Base-by-base conservation (phyloP, 2,888 invertebrate species). In the Metacarcinus magister region DNA sequence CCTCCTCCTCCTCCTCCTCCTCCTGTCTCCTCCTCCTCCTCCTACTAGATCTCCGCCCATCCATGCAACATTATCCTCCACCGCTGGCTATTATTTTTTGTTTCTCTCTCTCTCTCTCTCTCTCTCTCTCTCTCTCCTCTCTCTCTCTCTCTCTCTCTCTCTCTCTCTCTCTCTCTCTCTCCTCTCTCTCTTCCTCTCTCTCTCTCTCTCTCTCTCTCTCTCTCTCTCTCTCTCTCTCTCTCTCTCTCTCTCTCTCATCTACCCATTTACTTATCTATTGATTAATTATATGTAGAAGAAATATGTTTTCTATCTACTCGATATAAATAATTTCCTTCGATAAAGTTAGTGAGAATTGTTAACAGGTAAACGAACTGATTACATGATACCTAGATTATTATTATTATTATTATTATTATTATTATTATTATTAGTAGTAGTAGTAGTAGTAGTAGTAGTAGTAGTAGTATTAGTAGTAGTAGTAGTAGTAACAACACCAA, bases 41-140 rank as follows among this genome's bases (percentile, higher is more conserved):
- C n/a, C n/a, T 67, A 0, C n/a, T 54, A 54, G 54, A 54, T 54
- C 8, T 54, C 54, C 46, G 46, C 4, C 46, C 10, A n/a, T 7
- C 23, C 67, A 67, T 5, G 67, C 67, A 67, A 67, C 67, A 67
- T 67, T 67, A 67, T 67, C 67, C 67, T 67, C 67, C 67, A 67
- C 10, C n/a, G 67, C 16, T 16, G 67, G 23, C 67, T 67, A 67
- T 23, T 5, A 67, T 67, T 67, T 23, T 67, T 23, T 67, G 23
- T 67, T 23, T 67, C 67, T 67, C 67, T 67, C 67, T 67, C 67
- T 67, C 67, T 67, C 67, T 67, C 67, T 67, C 67, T 67, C 67
- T 67, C 67, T 67, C 67, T 67, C 67, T 67, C 67, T 67, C 67
- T 67, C 67, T 67, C 67, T 67, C 67, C n/a, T 67, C 67, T 67